A percentile compares a stretch with the other conserved stretches of the same genome.
phyloP scores from a whole-genome alignment of 1,140 invertebrate genomes.

The Sitophilus oryzae region DNA sequence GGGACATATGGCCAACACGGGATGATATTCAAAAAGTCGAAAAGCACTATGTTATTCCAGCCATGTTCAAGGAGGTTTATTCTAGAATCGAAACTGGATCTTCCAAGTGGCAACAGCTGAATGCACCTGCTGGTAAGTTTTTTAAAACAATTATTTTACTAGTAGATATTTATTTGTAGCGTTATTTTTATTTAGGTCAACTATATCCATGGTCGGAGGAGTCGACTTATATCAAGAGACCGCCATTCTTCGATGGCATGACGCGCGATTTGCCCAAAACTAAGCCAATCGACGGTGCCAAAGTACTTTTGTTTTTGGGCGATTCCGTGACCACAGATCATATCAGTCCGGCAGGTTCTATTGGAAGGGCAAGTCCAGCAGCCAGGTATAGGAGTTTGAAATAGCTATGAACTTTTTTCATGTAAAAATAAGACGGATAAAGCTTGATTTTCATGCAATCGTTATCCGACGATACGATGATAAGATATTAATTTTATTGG shows the following conservation, averaged over 20 bases:
- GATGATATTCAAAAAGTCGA: slow-evolving; percentile 87
- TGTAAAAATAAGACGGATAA: too few species aligned
- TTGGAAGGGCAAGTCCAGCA: slow-evolving; percentile 89
- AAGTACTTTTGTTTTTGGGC: slow-evolving; percentile 80
- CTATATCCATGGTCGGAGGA: slow-evolving; percentile 87
- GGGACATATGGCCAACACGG: slow-evolving; percentile 94
- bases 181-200: too few species aligned
- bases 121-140: slow-evolving; percentile 61
- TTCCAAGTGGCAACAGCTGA: slow-evolving; percentile 75
- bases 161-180: too few species aligned
- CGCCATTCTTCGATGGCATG: slow-evolving; percentile 89
- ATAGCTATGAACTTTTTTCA: too few species aligned
- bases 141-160: slow-evolving; percentile 8
- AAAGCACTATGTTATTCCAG: slow-evolving; percentile 83
- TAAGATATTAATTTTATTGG: too few species aligned
- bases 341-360: slow-evolving; percentile 96
- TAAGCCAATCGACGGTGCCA: slow-evolving; percentile 58
- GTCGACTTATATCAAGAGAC: slow-evolving; percentile 95
- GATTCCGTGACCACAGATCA: slow-evolving; percentile 98
- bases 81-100: slow-evolving; percentile 81
- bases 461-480: too few species aligned
- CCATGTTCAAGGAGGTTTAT: slow-evolving; percentile 97
- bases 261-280: slow-evolving; percentile 52
- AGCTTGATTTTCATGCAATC: too few species aligned
- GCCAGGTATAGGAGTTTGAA: too few species aligned